Evolutionary conservation across 2,113 vertebrate genomes (phyloP), one percentile per base, ranked within the genome.

Genomic region (Paracanthobrama guichenoti): DNA sequence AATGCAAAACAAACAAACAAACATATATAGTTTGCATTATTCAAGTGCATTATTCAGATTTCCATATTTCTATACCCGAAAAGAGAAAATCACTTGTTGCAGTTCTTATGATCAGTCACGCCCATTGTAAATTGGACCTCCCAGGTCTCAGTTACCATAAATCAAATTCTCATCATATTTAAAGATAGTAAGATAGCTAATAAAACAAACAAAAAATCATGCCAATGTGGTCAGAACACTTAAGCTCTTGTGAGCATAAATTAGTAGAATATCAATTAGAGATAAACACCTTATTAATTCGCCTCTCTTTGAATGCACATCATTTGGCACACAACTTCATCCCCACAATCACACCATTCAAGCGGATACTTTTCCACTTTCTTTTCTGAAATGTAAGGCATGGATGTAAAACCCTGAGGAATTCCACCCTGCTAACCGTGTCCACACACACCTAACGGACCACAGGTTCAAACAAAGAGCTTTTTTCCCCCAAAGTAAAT

Each of bases 361-460:
- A 44, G 50, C 6, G 48, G 31, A 66, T 46, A 83, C 79, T 39
- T 90, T 81, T 82, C 50, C 22, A 80, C 84, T 73, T 88, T 87
- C 50, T 85, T 88, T 82, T 76, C 72, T 84, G 84, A 74, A 89
- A 87, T 89, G 88, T 78, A 79, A 91, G 76, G 79, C 69, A 77
- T 86, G 55, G 53, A 85, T 81, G 87, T 78, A 66, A 88, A 89
- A 55, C 82, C 78, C 18, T 20, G 79, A 81, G 87, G 85, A 88
- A 86, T 88, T 91, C 88, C 91, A 87, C 92, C 93, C 91, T 91
- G 92, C 94, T 93, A 93, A 91, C 94, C 92, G 81, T 89, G 91
- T 94, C 95, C 94, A 87, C 91, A 93, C 89, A 93, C 96, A 96
- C 96, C 96, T 91, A 95, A 94, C 89, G 96, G 96, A 97, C 96